Evolutionary conservation across 2,888 invertebrate genomes (phyloP).

Genomic region (Dynastes grantii): DNA sequence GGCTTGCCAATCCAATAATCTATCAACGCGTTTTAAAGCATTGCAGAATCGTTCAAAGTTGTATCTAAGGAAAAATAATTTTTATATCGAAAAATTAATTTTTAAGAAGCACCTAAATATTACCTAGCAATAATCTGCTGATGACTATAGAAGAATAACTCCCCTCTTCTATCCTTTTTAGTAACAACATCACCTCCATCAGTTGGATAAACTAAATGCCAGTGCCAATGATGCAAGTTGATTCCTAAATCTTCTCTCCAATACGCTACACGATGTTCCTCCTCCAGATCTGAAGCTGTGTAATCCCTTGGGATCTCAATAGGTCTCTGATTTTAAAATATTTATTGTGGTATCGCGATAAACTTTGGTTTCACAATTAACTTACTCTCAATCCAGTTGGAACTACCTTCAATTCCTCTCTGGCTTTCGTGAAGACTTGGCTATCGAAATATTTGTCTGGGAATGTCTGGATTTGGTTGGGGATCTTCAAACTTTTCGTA

Average conservation of each 20-base stretch:
- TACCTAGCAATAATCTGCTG: conserved; percentile 74
- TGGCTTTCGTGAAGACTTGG: conserved; percentile 79
- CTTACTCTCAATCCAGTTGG: conserved; percentile 77
- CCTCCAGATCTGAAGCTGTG: conserved; percentile 80
- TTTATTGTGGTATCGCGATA: neutral
- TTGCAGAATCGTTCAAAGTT: conserved; percentile 83
- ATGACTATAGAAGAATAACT: conserved; percentile 85
- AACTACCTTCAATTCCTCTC: conserved; percentile 80
- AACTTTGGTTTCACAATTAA: neutral
- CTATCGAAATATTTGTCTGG: conserved; percentile 89
- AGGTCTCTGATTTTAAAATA: conserved; percentile 70
- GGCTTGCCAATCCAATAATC: conserved; percentile 77
- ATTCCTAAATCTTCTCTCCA: conserved; percentile 87
- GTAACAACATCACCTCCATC: conserved; percentile 76
- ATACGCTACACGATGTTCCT: conserved; percentile 85
- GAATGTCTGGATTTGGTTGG: conserved; percentile 84
- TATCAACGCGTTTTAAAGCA: conserved; percentile 75
- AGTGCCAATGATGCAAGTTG: conserved; percentile 91
- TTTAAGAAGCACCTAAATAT: neutral
- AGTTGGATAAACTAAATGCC: conserved; percentile 88
- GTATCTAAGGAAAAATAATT: conserved; percentile 72
- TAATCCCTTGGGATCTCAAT: conserved; percentile 81
- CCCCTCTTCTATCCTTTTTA: conserved; percentile 81
- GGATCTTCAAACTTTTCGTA: conserved; percentile 80
- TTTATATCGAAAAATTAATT: no score